Evolutionary conservation across 2,888 invertebrate species (phyloP), one percentile per base, ranked within the genome.

Genomic region (Charanyca ferruginea): DNA sequence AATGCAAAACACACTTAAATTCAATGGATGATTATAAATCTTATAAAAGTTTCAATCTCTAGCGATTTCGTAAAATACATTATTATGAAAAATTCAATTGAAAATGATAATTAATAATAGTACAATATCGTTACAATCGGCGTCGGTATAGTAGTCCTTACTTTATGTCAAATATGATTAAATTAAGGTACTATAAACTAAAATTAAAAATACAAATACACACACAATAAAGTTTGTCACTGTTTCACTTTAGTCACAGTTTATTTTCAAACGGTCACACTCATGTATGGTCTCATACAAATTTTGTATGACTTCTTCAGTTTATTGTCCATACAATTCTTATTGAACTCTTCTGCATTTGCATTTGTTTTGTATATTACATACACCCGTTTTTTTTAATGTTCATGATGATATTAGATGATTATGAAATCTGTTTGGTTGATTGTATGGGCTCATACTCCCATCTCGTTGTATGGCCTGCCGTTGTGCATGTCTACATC

Each of bases 381-480:
- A 66, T 55, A 76, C 58, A 66, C 20, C n/a, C 11, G 16, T 47
- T 66, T 52, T 41, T n/a, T 41, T 35, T 11, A 48, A n/a, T 54
- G 53, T 71, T 51, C 38, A 22, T 61, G 4, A 32, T 48, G 44
- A 25, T 58, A n/a, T 59, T 49, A 22, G 32, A 44, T 60, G 35
- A 47, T 38, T 32, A n/a, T 58, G n/a, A 25, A 60, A 63, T 66
- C 28, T n/a, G 20, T 55, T 66, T 62, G 51, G 22, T 61, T 58
- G 54, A 32, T 45, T 77, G 54, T 72, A 63, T 75, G 72, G 66
- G 57, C 60, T 86, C 81, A 95, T 11, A 95, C 93, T 66, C 93
- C 94, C 93, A 93, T 93, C 85, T 95, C 94, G 73, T 91, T 94
- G 88, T 93, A 92, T 47, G 90, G 82, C 61, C 90, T 88, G 66